These are phyloP conservation scores for Aphelinus certus DNA, from an alignment of 1,140 invertebrate genomes.

Conservation along the genomic window DNA sequence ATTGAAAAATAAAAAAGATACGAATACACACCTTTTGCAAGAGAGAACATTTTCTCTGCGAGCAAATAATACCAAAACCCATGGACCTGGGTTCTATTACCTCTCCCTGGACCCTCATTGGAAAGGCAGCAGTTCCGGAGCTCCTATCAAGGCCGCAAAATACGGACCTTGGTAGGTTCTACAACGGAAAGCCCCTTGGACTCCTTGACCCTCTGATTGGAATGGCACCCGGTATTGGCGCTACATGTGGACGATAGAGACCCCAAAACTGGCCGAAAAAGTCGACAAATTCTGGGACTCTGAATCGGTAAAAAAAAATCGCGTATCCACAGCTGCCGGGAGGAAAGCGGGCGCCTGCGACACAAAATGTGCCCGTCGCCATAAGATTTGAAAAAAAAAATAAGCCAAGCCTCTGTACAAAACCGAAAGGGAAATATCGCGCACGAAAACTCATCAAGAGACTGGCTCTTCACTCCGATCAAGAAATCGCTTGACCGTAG, in stretches of 20 bases:
- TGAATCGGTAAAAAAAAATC: neutral
- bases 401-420: constrained; percentile 39
- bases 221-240: constrained; percentile 22
- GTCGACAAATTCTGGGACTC: constrained; percentile 4
- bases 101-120: constrained; percentile 11
- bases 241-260: constrained; percentile 16
- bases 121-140: neutral
- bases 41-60: constrained; percentile 6
- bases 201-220: constrained; percentile 9
- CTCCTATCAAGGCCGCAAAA: constrained; percentile 46
- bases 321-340: constrained; percentile 29
- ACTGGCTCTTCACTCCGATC: constrained; percentile 43
- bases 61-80: neutral
- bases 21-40: constrained; percentile 37
- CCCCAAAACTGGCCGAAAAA: constrained; percentile 20
- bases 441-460: constrained; percentile 22
- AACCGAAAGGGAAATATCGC: constrained; percentile 40
- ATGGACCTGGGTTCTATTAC: constrained; percentile 32
- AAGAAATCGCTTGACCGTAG: constrained; percentile 61
- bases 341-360: constrained; percentile 6
- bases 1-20: constrained; percentile 1
- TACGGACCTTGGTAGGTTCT: constrained; percentile 41
- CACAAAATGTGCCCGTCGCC: constrained; percentile 35
- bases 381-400: constrained; percentile 31
- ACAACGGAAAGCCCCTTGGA: too few relatives aligned